phyloP scores from a whole-genome alignment of 2,888 invertebrate species.

The Antheraea assamensis region DNA sequence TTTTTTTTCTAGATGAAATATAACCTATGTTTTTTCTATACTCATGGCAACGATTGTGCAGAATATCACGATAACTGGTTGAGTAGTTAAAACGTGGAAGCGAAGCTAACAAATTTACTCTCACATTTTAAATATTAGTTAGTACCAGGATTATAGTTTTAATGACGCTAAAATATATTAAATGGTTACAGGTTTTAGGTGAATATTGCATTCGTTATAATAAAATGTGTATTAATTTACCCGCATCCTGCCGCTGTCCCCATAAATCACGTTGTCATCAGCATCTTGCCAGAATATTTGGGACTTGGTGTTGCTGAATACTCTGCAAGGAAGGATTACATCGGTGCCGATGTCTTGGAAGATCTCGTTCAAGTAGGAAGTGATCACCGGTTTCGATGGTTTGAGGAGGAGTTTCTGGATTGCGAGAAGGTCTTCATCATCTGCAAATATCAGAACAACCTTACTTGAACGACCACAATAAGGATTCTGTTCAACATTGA shows the following conservation, averaged over 20 bases:
- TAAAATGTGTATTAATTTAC: slow-evolving; percentile 44
- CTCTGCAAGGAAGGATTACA: slow-evolving; percentile 86
- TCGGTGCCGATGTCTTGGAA: slow-evolving; percentile 83
- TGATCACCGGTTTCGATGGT: slow-evolving; percentile 76
- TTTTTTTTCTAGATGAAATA: no score
- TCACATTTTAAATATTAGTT: no score
- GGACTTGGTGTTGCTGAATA: slow-evolving; percentile 83
- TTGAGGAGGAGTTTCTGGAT: slow-evolving; percentile 65
- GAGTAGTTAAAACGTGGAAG: no score
- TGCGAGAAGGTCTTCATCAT: slow-evolving; percentile 52
- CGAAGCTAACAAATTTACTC: no score
- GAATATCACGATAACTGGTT: no score
- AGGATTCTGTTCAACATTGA: neutral
- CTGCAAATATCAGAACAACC: slow-evolving; percentile 16
- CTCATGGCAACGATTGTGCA: no score
- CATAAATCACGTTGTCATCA: slow-evolving; percentile 76
- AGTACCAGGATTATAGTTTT: no score
- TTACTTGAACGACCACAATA: neutral
- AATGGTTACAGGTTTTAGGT: no score
- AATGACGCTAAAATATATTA: no score
- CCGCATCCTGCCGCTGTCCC: slow-evolving; percentile 72
- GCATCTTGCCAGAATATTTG: slow-evolving; percentile 86
- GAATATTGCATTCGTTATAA: neutral
- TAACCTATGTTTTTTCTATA: no score
- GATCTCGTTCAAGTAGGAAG: slow-evolving; percentile 75